A percentile compares a stretch with the other conserved stretches of the same genome.
Conservation (phyloP, 1,140 invertebrate genomes). For the Philotrypesis tridentata region DNA sequence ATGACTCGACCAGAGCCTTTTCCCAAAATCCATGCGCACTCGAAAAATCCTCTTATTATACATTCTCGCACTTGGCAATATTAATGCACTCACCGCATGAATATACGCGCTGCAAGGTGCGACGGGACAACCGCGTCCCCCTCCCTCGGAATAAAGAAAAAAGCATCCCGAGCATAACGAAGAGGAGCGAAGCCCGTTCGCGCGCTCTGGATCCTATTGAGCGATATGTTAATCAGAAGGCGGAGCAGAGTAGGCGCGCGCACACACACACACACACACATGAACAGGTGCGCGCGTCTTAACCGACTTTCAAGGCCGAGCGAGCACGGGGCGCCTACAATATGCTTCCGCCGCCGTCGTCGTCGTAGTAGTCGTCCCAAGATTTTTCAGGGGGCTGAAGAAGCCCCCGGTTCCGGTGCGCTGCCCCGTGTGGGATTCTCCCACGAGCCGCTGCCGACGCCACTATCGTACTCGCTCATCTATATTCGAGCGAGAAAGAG, state of each 20-base stretch:
- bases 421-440: constrained; percentile 72
- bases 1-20: neutral
- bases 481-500: neutral
- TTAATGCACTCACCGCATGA: too few relatives aligned
- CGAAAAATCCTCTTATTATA: too few relatives aligned
- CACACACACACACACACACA: too few relatives aligned
- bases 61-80: too few relatives aligned
- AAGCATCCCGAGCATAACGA: neutral
- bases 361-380: neutral
- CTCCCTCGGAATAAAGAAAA: neutral
- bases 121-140: too few relatives aligned
- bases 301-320: constrained; percentile 49
- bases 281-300: constrained; percentile 35
- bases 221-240: constrained; percentile 23
- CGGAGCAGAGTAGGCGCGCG: too few relatives aligned
- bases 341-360: constrained; percentile 35
- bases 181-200: neutral
- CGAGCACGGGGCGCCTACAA: constrained; percentile 33
- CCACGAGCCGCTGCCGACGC: constrained; percentile 56
- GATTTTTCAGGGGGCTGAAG: constrained; percentile 5
- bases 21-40: neutral
- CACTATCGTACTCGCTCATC: neutral
- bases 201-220: neutral
- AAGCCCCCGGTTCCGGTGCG: constrained; percentile 65
- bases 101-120: too few relatives aligned